Conservation (phyloP, 2,797 vertebrate species). For the Lemur catta region DNA sequence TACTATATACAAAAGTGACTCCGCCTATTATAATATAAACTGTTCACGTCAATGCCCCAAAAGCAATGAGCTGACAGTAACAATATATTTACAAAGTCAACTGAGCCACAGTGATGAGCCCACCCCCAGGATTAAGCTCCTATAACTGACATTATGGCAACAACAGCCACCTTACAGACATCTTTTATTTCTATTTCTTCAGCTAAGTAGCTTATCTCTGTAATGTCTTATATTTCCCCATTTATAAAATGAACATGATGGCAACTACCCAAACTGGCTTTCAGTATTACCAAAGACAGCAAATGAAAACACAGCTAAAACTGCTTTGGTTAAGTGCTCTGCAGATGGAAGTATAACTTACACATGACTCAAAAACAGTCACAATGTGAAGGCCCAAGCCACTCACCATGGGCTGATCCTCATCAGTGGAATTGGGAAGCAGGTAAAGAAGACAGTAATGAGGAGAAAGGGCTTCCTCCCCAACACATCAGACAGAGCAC, state of each 20-base stretch:
- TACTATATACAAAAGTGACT: not conserved
- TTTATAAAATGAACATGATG: not conserved
- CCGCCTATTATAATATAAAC: not conserved
- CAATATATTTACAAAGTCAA: not conserved
- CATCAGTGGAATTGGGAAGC: slow-evolving; percentile 91
- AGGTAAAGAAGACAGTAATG: slow-evolving; percentile 91
- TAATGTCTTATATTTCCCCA: not conserved
- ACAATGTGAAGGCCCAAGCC: not conserved
- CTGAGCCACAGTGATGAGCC: not conserved
- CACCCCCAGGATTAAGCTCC: not conserved
- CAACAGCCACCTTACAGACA: not conserved
- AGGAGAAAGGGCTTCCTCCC: slow-evolving; percentile 91
- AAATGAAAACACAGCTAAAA: not conserved
- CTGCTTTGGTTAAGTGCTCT: not conserved
- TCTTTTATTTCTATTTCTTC: not conserved
- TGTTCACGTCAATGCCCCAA: not conserved
- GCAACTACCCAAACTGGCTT: not conserved
- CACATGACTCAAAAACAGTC: not conserved
- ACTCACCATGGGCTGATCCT: slow-evolving; percentile 91
- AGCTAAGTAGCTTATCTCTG: not conserved
- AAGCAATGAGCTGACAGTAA: not conserved
- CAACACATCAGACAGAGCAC: slow-evolving; percentile 91
- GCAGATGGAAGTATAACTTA: not conserved
- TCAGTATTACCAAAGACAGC: not conserved
- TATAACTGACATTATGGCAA: not conserved